phyloP scores from a whole-genome alignment of 2,113 vertebrate species.

The Paracyprichromis sp. region DNA sequence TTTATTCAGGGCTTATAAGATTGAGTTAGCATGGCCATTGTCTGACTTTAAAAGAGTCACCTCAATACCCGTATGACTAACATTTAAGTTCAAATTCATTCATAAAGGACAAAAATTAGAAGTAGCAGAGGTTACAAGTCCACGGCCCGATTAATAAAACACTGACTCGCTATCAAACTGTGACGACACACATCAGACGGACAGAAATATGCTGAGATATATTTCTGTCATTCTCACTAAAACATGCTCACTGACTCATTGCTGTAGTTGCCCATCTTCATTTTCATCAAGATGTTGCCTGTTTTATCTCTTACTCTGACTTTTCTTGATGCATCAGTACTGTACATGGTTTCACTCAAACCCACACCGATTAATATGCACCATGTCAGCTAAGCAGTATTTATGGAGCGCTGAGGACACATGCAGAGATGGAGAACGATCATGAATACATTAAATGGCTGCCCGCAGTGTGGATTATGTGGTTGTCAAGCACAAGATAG shows the following conservation, averaged over 20 bases:
- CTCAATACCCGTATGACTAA: neutral
- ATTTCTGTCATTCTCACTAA: neutral
- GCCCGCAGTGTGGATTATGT: neutral
- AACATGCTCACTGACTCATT: neutral
- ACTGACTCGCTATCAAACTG: neutral
- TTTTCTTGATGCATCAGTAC: neutral
- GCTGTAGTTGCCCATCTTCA: neutral
- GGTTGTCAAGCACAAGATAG: neutral
- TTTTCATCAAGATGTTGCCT: neutral
- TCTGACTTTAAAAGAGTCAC: neutral
- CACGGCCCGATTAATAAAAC: neutral
- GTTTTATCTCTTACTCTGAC: neutral
- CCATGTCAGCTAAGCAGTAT: neutral
- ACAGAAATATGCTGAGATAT: neutral
- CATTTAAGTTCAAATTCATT: neutral
- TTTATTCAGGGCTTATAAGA: neutral
- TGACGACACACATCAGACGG: neutral
- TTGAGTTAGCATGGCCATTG: neutral
- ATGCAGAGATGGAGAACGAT: neutral
- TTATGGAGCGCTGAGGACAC: neutral
- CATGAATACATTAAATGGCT: neutral
- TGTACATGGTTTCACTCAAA: conserved; percentile 13
- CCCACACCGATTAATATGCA: neutral
- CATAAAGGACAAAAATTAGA: neutral
- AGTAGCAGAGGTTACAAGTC: neutral